Base-by-base conservation (phyloP, 2,888 invertebrate species). In the Aquatica leii region DNA sequence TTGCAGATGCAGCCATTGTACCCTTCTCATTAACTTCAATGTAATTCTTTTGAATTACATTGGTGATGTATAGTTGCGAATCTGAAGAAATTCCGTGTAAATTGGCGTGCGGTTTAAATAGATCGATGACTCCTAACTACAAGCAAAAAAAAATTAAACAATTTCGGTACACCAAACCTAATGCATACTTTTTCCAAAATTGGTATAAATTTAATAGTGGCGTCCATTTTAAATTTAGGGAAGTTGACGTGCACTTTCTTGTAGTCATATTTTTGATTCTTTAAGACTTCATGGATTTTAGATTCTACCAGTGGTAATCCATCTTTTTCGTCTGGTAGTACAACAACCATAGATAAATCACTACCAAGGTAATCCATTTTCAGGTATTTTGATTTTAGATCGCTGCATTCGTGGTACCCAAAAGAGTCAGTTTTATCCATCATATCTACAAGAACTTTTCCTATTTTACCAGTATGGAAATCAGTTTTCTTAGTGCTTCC, bases 1-100 rank as follows among this genome's bases (percentile, higher is more conserved):
- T 50, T 24, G 50, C 50, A 1, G 50, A 24, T 15, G 34, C 50
- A n/a, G 50, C 50, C 3, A 34, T 50, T 5, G 50, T 50, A 24
- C 50, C 50, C 11, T 50, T 50, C 12, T 50, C 50, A n/a, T 50
- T 34, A 12, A 50, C 50, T 24, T 50, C 50, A 17, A 50, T 50
- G 31, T 34, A 24, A n/a, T 24, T 50, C 15, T 50, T 50, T 24
- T 50, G 50, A 12, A 50, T 20, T 1, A 50, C 50, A 1, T 50
- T 24, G 24, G 24, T 50, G 24, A 50, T 14, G 9, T 50, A 34
- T 8, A 50, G 9, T 14, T 3, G 40, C 4, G 12, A 2, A 9
- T n/a, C 4, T 14, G 40, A n/a, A n/a, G 14, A 5, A 8, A 50
- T 24, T 4, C 50, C 50, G 4, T 2, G 21, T 8, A 50, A 50